Conservation (phyloP, 2,888 invertebrate genomes). For the Scaptomyza tumidula region DNA sequence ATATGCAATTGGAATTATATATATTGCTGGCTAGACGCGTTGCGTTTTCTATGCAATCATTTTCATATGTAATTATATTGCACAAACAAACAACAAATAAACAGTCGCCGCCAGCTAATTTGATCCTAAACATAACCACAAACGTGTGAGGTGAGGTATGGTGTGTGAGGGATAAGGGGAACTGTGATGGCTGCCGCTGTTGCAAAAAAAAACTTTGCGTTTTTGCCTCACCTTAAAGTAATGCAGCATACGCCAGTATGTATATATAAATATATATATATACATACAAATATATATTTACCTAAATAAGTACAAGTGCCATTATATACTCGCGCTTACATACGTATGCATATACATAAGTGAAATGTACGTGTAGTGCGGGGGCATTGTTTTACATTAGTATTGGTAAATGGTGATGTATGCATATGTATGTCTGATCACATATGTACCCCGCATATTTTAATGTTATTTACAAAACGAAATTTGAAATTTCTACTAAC, state of each 20-base stretch:
- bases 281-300: slow-evolving; percentile 15
- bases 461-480: slow-evolving; percentile 45
- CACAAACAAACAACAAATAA: slow-evolving; percentile 41
- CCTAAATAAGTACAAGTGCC: not conserved
- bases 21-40: slow-evolving; percentile 35
- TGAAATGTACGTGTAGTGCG: slow-evolving; percentile 18
- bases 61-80: slow-evolving; percentile 21
- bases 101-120: slow-evolving; percentile 53
- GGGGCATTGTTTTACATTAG: slow-evolving; percentile 16
- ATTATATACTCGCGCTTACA: not conserved
- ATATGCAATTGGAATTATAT: slow-evolving; percentile 17
- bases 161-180: slow-evolving; percentile 6
- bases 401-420: slow-evolving; percentile 17
- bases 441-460: slow-evolving; percentile 52
- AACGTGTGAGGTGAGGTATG: slow-evolving; percentile 19
- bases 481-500: slow-evolving; percentile 74
- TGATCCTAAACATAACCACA: slow-evolving; percentile 69
- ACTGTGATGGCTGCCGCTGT: slow-evolving; percentile 27
- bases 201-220: slow-evolving; percentile 47
- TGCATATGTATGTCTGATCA: slow-evolving; percentile 10
- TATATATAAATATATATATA: slow-evolving; percentile 8
- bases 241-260: slow-evolving; percentile 44
- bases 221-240: slow-evolving; percentile 65
- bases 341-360: slow-evolving; percentile 17
- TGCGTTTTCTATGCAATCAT: slow-evolving; percentile 32